Evolutionary conservation across 2,113 vertebrate genomes (phyloP).

Genomic region (Sylvia atricapilla): DNA sequence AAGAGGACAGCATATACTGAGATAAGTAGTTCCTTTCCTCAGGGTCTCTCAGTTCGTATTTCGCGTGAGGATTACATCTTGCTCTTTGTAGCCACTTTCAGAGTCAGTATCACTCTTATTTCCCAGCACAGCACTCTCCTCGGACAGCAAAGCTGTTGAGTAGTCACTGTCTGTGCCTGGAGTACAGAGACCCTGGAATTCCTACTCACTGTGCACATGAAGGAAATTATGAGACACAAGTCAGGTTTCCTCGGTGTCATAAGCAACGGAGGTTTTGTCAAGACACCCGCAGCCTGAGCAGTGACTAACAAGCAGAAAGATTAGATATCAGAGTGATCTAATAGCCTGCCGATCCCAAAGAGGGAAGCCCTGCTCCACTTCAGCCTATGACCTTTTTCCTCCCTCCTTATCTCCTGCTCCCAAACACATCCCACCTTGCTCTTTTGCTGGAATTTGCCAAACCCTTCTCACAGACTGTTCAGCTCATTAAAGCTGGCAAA

Average conservation of each 20-base stretch:
- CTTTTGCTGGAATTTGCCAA: not conserved
- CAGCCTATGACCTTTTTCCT: not conserved
- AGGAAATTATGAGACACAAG: not conserved
- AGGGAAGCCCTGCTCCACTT: not conserved
- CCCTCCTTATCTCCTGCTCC: not conserved
- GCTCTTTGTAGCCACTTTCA: not conserved
- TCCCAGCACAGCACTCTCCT: not conserved
- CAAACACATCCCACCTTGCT: not conserved
- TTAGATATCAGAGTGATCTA: not conserved
- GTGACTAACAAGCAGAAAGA: not conserved
- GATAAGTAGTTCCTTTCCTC: not conserved
- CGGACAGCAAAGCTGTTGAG: not conserved
- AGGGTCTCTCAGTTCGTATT: not conserved
- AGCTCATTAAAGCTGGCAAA: not conserved
- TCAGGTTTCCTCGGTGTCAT: conserved; percentile 1
- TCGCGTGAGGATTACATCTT: not conserved
- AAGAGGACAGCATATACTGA: not conserved
- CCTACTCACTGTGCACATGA: not conserved
- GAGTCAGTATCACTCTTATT: not conserved
- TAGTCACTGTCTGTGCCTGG: not conserved
- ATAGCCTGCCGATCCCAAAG: not conserved
- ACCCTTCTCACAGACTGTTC: not conserved
- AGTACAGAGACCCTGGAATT: not conserved
- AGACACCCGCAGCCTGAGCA: not conserved
- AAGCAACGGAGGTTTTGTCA: not conserved